These are phyloP conservation scores for Acridotheres tristis DNA, from an alignment of 2,797 vertebrate genomes.

Conservation along the genomic window DNA sequence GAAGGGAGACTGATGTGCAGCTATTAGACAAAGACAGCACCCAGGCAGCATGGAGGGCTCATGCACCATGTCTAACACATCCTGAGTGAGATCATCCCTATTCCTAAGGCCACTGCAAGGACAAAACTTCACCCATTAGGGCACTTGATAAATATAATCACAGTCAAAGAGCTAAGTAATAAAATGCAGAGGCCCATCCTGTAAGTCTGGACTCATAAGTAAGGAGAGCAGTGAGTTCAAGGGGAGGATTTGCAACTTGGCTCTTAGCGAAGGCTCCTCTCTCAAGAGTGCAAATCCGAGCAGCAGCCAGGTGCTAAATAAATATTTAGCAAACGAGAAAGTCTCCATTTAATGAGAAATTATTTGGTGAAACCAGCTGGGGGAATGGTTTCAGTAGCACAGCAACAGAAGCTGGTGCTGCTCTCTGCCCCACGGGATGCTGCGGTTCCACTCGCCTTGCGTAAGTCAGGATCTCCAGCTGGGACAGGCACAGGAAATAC, in stretches of 20 bases:
- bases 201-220: not conserved
- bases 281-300: not conserved
- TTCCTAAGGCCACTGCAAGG: not conserved
- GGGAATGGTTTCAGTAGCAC: not conserved
- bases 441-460: not conserved
- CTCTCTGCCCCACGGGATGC: not conserved
- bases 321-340: conserved; percentile 21
- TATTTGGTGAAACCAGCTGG: not conserved
- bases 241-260: not conserved
- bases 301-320: conserved; percentile 16
- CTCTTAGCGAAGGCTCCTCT: not conserved
- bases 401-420: not conserved
- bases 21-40: not conserved
- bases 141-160: not conserved
- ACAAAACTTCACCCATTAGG: not conserved
- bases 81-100: not conserved
- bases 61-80: not conserved
- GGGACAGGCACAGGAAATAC: conserved; percentile 14
- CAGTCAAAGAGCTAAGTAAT: not conserved
- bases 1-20: not conserved
- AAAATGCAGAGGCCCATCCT: not conserved
- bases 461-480: not conserved
- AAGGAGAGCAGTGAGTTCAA: not conserved
- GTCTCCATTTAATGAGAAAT: not conserved
- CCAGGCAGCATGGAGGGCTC: not conserved